Conservation (phyloP, 2,113 vertebrate species). For the Tonatia bakeri region DNA sequence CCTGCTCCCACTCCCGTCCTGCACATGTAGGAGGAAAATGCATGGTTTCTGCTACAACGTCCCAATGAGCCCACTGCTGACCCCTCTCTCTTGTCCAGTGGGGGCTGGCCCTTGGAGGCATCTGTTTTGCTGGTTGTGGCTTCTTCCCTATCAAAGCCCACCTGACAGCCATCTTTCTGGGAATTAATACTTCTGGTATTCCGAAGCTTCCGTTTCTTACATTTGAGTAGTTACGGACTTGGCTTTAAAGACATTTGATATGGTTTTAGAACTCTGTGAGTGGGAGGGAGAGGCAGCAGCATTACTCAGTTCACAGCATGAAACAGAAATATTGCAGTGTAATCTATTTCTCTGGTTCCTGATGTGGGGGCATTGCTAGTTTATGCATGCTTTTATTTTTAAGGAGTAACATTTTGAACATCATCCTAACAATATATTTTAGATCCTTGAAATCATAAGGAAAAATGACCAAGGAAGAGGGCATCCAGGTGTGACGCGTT, state of each 20-base stretch:
- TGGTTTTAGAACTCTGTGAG: neutral
- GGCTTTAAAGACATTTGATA: neutral
- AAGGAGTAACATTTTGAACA: neutral
- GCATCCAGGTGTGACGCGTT: neutral
- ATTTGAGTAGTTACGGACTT: neutral
- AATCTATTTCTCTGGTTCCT: neutral
- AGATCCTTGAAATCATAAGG: neutral
- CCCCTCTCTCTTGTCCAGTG: neutral
- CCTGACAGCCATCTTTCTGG: neutral
- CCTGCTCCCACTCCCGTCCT: neutral
- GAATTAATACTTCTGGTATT: neutral
- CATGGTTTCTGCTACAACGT: neutral
- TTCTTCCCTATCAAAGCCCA: neutral
- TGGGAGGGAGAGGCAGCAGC: rapidly evolving
- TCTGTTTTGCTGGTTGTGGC: too few relatives aligned
- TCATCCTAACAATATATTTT: neutral
- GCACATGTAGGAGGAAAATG: neutral
- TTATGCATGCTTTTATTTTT: neutral
- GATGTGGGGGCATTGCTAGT: neutral
- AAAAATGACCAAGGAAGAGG: neutral
- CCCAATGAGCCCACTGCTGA: too few relatives aligned
- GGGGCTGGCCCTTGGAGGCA: too few relatives aligned
- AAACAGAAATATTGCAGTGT: neutral
- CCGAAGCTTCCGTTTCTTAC: neutral
- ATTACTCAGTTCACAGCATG: neutral